Base-by-base conservation (phyloP, 2,113 vertebrate species). In the Tringa solitaria region DNA sequence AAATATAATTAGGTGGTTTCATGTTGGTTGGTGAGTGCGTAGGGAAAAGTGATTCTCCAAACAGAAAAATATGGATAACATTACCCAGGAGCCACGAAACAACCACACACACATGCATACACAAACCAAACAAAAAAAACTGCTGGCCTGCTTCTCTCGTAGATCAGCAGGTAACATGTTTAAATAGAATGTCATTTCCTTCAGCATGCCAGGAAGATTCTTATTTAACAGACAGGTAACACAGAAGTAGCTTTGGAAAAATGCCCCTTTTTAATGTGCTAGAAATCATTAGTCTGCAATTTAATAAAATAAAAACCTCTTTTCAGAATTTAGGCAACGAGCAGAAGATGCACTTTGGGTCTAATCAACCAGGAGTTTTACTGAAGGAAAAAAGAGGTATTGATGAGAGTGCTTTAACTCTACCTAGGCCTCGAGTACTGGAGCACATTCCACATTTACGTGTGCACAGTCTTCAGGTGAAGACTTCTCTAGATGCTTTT, bases 1-100 rank as follows among this genome's bases (percentile, higher is more conserved):
- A 98, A 98, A 96, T 97, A 97, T 98, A 98, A 98, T 98, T 98
- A 98, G 97, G 97, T 97, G 95, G 96, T 98, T 98, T 98, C 96
- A 96, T 96, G 97, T 97, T 97, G 95, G 95, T 94, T 97, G 78
- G 96, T 96, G 95, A 98, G 96, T 97, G 94, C 82, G 8, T 87
- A 94, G 96, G 93, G 94, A 94, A 97, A 98, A 98, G 96, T 93
- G 93, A 98, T 96, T 97, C 96, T 98, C 96, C 93, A 95, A 96
- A 97, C 82, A 97, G 96, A 97, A 97, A 97, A 98, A 96, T 95
- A 81, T 87, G 94, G 93, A 90, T 93, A 97, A 91, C 92, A 88
- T 95, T 97, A 97, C 96, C 92, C 73, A 95, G 78, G 97, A 97
- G 93, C 94, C 90, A 87, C 9, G 48, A 95, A 97, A 93, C 86